Evolutionary conservation across 2,888 invertebrate genomes (phyloP).

Genomic region (Watsonalla cultraria): DNA sequence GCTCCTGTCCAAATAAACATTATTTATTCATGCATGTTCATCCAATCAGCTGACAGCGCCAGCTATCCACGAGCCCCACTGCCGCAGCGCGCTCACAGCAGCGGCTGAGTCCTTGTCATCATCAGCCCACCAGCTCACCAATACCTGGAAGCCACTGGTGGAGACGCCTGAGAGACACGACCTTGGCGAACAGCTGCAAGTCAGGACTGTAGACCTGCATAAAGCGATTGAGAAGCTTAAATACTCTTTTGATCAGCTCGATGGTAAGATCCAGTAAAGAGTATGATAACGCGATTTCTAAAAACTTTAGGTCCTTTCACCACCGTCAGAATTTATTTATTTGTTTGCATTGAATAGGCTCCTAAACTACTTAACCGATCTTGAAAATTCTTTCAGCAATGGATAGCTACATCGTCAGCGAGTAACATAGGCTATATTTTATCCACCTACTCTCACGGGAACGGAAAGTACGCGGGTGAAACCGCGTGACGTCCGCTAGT

Average conservation of each 20-base stretch:
- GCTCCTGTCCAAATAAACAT: no score
- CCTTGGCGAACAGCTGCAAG: conserved; percentile 26
- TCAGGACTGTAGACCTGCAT: conserved; percentile 32
- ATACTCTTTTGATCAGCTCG: conserved; percentile 29
- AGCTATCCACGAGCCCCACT: conserved; percentile 55
- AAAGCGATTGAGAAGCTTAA: conserved; percentile 48
- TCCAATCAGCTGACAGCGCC: conserved; percentile 46
- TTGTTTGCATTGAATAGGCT: no score
- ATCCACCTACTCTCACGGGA: no score
- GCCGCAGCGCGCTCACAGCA: conserved; percentile 54
- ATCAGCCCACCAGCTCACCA: conserved; percentile 34
- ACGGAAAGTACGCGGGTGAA: no score
- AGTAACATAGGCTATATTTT: no score
- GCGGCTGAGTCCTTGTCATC: conserved; percentile 39
- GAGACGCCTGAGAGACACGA: conserved; percentile 28
- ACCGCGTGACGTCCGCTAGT: no score
- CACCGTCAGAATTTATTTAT: no score
- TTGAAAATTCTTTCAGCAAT: no score
- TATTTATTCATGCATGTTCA: not conserved
- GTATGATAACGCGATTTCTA: no score
- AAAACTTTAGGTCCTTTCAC: no score
- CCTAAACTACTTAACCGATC: no score
- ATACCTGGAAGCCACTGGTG: conserved; percentile 35
- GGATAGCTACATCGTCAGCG: no score
- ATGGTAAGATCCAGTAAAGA: conserved; percentile 12